Base-by-base conservation (phyloP, 1,140 invertebrate species). In the Ceratina calcarata region DNA sequence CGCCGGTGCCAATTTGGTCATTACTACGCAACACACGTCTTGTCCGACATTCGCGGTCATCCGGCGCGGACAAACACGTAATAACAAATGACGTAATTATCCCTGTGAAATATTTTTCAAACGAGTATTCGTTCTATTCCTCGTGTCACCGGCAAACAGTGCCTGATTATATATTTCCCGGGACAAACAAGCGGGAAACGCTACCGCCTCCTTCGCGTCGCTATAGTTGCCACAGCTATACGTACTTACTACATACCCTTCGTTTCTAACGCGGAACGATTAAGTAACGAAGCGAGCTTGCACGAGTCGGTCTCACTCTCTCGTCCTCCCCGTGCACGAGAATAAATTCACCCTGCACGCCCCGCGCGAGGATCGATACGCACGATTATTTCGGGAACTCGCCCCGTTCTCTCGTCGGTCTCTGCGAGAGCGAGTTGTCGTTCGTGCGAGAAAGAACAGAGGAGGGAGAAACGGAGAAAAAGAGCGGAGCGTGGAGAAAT, bases 381-480 rank as follows among this genome's bases (percentile, higher is more conserved):
- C 85, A 87, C 86, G 86, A 87, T 87, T 87, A 87, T 87, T 87
- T 87, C 83, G 86, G 86, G 86, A 87, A 87, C 86, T 87, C 86
- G 78, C 85, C 86, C 83, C 78, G 78, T 84, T 78, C 65, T 78
- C 65, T 76, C 82, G 78, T 71, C 74, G 72, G 65, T 45, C 37
- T 45, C 37, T 45, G 76, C 70, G 77, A 45, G 66, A 77, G 68
- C 80, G 81, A 82, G 69, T 79, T 60, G 18, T 62, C 78, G 75
- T 45, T 45, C 49, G 85, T 12, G 67, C 67, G 76, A 75, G 53
- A 57, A 68, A 57, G 64, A 68, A 32, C 13, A 13, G 22, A 61
- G 13, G n/a, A 57, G 27, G 66, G 45, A 51, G 13, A 51, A 60
- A 53, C 20, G 62, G 49, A 71, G 49, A 10, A 49, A 61, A 57